Evolutionary conservation across 1,140 invertebrate genomes (phyloP).

Genomic region (Pinna nobilis): DNA sequence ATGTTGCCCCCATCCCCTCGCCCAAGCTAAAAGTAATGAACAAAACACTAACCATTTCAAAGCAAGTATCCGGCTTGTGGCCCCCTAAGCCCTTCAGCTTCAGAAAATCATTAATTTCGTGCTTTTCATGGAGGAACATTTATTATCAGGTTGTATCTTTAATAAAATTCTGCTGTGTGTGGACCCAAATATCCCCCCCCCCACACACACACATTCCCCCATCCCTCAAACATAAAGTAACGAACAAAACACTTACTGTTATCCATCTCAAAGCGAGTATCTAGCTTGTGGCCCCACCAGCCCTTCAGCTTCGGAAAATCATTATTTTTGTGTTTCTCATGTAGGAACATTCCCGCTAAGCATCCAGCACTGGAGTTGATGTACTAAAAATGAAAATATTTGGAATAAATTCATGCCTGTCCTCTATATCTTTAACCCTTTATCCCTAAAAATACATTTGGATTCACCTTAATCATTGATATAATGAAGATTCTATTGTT

Average conservation of each 20-base stretch:
- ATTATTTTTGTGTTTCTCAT: conserved; percentile 65
- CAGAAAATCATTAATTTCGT: conserved; percentile 64
- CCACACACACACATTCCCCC: too few relatives aligned
- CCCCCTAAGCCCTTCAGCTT: conserved; percentile 77
- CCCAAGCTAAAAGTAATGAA: too few relatives aligned
- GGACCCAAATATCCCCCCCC: too few relatives aligned
- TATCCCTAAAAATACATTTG: too few relatives aligned
- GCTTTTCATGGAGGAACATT: conserved; percentile 76
- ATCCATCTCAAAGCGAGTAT: conserved; percentile 76
- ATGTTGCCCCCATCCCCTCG: too few relatives aligned
- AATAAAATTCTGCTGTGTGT: too few relatives aligned
- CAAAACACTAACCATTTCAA: conserved; percentile 73
- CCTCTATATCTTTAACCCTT: background rate
- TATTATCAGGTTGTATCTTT: too few relatives aligned
- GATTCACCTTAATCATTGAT: too few relatives aligned
- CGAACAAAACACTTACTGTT: conserved; percentile 68
- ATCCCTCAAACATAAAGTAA: too few relatives aligned
- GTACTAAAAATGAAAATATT: too few relatives aligned
- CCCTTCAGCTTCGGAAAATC: conserved; percentile 73
- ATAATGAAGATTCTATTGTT: too few relatives aligned
- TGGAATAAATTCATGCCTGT: conserved; percentile 2
- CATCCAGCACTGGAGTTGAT: conserved; percentile 79
- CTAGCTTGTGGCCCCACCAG: conserved; percentile 77
- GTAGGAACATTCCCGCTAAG: conserved; percentile 78
- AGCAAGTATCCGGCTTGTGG: conserved; percentile 74